Base-by-base conservation (phyloP, 1,140 invertebrate genomes). In the Lasaia peninsularis region DNA sequence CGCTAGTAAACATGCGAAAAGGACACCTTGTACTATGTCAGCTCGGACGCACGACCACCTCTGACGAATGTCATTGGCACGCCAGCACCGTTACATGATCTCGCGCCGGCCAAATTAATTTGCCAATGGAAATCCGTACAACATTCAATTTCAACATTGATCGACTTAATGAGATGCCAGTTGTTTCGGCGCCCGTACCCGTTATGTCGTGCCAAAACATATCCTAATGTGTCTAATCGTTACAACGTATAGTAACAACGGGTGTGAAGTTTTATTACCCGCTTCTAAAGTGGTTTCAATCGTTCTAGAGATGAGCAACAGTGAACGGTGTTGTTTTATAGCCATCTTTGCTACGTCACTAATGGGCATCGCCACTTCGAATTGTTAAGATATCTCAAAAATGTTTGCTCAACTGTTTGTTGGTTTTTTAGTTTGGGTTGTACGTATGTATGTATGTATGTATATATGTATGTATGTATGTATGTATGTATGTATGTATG, bases 41-140 rank as follows among this genome's bases (percentile, higher is more conserved):
- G 48, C 28, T 52, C 65, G 64, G 57, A 56, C 52, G 63, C 63
- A 61, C 56, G 69, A 72, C 75, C 80, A 71, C 73, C 69, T 69
- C 80, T 83, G 84, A 84, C 81, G 76, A 82, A 80, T 88, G 85
- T 88, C 85, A 86, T 72, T 88, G 85, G 85, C 85, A 88, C 78
- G 84, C 70, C 71, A 65, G 65, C 75, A 86, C 85, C 85, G 85
- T 88, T 88, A 86, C 65, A 76, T 76, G 77, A 83, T 85, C 85
- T 82, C 74, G 72, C 84, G 76, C 67, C 75, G 75, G 76, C 76
- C 78, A 77, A 88, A 85, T 86, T 88, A 85, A 88, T 88, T 87
- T 71, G 72, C 81, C 81, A 79, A 85, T 83, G 70, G 67, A 73
- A 80, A 82, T 86, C 74, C 72, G 71, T 64, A 77, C 77, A 67